Base-by-base conservation (phyloP, 1,140 invertebrate genomes). In the Halictus rubicundus region DNA sequence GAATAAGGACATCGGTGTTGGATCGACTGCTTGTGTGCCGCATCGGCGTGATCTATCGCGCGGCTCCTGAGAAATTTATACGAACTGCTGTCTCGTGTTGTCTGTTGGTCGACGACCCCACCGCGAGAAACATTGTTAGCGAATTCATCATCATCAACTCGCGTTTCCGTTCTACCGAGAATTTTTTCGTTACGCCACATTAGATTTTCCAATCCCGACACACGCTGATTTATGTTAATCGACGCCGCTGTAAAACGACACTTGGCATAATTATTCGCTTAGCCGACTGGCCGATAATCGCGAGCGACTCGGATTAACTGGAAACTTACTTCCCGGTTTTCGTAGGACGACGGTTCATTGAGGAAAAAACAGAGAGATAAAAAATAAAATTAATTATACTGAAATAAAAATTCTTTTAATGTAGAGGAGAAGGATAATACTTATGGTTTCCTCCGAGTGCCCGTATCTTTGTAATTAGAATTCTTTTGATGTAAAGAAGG, bases 191-290 rank as follows among this genome's bases (percentile, higher is more conserved):
- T 39, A 10, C 32, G 54, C 23, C n/a, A 37, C 16, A n/a, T 74
- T 32, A 64, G 19, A 39, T 32, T 25, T 52, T 25, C 23, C 37
- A 42, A 54, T 75, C 23, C 25, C 42, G 42, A 14, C 42, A 12
- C 42, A 32, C 54, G 60, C 49, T 63, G 59, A 64, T 77, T 63
- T 71, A 78, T 82, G 73, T 42, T 72, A 78, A 83, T 83, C 49
- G 68, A 12, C 10, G 42, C 42, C 42, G 14, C 42, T 14, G 42
- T 46, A 14, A 46, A 46, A 46, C 10, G 42, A 46, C 42, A 46
- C 42, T 46, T 46, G 42, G 42, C 42, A 46, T 14, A 46, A 12
- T 46, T 46, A 46, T 46, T 46, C 42, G 42, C 12, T 3, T 3
- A 46, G 10, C 42, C 12, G 42, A 46, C 42, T 32, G 10, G 42